phyloP scores from a whole-genome alignment of 1,140 invertebrate genomes.

The Wiebesia pumilae region DNA sequence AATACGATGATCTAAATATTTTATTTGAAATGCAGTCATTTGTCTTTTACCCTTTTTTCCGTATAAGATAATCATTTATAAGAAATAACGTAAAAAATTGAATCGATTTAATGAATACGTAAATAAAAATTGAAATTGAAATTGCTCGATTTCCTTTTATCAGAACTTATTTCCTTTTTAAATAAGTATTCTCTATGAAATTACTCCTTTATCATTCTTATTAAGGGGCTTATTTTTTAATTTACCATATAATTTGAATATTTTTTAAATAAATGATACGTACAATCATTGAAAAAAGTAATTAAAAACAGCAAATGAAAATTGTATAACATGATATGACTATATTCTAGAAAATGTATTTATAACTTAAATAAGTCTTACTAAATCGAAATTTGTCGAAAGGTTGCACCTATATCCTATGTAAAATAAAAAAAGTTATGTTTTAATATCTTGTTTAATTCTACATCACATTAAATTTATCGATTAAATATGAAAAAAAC shows the following conservation, averaged over 20 bases:
- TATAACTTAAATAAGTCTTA: background rate
- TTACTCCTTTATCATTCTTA: background rate
- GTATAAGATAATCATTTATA: too few relatives aligned
- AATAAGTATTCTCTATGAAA: background rate
- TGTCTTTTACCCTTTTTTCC: too few relatives aligned
- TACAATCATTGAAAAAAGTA: background rate
- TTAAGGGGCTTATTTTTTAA: background rate
- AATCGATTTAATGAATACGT: background rate
- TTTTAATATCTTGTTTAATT: conserved; percentile 14
- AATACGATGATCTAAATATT: too few relatives aligned
- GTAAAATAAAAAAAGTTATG: background rate
- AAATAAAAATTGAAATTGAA: background rate
- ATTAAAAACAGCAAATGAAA: background rate
- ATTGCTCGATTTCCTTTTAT: background rate
- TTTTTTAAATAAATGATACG: background rate
- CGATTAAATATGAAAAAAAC: background rate
- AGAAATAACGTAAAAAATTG: background rate
- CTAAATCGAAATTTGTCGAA: background rate
- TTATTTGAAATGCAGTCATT: too few relatives aligned
- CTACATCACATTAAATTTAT: conserved; percentile 16
- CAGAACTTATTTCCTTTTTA: background rate
- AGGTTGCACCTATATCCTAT: background rate
- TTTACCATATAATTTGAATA: background rate
- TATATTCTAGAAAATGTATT: background rate
- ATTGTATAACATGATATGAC: background rate